phyloP scores from a whole-genome alignment of 2,113 vertebrate genomes.

The Octodon degus region DNA sequence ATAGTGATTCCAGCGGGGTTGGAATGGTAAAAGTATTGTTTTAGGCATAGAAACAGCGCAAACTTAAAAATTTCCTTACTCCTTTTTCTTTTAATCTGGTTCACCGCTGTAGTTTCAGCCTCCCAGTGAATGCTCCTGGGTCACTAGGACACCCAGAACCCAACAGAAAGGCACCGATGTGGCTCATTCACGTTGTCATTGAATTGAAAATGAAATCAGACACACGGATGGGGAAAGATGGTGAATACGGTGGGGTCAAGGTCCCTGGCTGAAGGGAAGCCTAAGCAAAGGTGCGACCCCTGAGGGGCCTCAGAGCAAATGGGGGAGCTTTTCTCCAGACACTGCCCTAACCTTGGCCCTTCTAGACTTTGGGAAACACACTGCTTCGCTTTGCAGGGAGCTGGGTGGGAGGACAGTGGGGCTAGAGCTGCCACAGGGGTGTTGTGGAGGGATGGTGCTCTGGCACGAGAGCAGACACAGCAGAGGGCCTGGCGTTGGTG shows the following conservation, averaged over 20 bases:
- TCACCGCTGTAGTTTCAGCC: background rate
- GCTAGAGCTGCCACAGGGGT: accelerated
- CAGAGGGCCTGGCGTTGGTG: background rate
- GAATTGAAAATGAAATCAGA: background rate
- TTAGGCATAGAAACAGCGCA: background rate
- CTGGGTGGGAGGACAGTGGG: too few relatives aligned
- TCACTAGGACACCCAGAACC: background rate
- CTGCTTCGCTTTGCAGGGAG: background rate
- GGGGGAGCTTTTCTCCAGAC: background rate
- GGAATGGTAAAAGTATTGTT: background rate
- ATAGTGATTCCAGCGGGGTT: accelerated
- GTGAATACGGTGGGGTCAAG: background rate
- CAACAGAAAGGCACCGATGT: background rate
- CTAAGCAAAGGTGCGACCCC: background rate
- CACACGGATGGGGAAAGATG: background rate
- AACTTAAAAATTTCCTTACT: background rate
- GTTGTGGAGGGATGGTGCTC: accelerated
- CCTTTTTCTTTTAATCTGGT: background rate
- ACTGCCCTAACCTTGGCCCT: too few relatives aligned
- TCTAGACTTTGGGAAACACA: background rate
- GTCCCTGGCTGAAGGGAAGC: background rate
- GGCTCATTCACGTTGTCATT: background rate
- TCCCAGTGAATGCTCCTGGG: background rate
- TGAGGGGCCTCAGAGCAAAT: background rate
- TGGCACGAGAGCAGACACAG: accelerated